Conservation (phyloP, 2,797 vertebrate species). For the Iguana delicatissima region DNA sequence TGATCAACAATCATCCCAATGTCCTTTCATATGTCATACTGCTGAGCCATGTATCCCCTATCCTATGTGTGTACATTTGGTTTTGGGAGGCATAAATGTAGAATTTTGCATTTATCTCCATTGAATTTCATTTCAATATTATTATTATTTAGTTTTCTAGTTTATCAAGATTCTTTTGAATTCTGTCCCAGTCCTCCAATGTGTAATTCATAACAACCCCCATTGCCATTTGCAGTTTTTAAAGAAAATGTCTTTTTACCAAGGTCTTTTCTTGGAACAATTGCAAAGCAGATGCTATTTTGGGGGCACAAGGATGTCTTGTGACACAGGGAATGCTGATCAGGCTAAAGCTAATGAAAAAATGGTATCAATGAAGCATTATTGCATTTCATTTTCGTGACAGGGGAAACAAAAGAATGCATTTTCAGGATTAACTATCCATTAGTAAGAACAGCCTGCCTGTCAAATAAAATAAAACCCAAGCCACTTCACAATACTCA, state of each 20-base stretch:
- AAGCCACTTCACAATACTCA: not conserved
- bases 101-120: too few species aligned
- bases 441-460: not conserved
- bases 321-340: not conserved
- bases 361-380: not conserved
- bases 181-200: too few species aligned
- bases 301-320: not conserved
- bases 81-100: too few species aligned
- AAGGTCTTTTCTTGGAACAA: not conserved
- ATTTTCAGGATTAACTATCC: conserved; percentile 5
- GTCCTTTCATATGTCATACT: too few species aligned
- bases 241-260: not conserved
- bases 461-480: not conserved
- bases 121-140: too few species aligned
- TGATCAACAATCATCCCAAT: too few species aligned
- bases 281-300: not conserved
- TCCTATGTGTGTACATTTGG: too few species aligned
- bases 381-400: not conserved
- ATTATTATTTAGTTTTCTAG: too few species aligned
- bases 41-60: too few species aligned
- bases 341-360: not conserved
- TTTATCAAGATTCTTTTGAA: too few species aligned
- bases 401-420: not conserved
- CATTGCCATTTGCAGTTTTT: not conserved
- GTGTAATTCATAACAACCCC: not conserved